Evolutionary conservation across 1,140 invertebrate species (phyloP).

Genomic region (Panagrolaimus sp.): DNA sequence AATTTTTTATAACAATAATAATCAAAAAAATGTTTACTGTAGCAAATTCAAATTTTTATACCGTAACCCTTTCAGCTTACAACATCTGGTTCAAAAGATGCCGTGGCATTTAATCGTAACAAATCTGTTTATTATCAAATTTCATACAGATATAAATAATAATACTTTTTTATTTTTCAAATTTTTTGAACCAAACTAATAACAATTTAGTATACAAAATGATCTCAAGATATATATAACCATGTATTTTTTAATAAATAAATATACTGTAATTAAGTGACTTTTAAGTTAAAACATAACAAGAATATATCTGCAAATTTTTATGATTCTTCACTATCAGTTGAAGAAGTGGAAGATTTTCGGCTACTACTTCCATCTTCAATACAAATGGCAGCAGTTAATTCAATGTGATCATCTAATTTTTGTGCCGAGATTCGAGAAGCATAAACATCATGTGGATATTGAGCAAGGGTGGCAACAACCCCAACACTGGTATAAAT

Average conservation of each 20-base stretch:
- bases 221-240: background rate
- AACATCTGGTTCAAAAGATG: slow-evolving; percentile 25
- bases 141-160: slow-evolving; percentile 33
- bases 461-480: background rate
- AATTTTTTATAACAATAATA: too few species aligned
- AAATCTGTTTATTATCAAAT: slow-evolving; percentile 40
- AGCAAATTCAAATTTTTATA: too few species aligned
- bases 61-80: slow-evolving; percentile 27
- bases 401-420: background rate
- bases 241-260: background rate
- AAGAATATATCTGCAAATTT: background rate
- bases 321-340: slow-evolving; percentile 5
- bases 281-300: too few species aligned
- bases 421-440: background rate
- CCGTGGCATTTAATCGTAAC: slow-evolving; percentile 40
- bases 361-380: background rate
- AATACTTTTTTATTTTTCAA: background rate
- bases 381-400: background rate
- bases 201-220: background rate
- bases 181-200: background rate
- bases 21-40: too few species aligned
- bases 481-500: background rate
- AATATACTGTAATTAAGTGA: background rate
- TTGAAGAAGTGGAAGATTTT: background rate
- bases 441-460: background rate